These are phyloP conservation scores for Heteromyza rotundicornis DNA, from an alignment of 2,888 invertebrate species.

Conservation along the genomic window DNA sequence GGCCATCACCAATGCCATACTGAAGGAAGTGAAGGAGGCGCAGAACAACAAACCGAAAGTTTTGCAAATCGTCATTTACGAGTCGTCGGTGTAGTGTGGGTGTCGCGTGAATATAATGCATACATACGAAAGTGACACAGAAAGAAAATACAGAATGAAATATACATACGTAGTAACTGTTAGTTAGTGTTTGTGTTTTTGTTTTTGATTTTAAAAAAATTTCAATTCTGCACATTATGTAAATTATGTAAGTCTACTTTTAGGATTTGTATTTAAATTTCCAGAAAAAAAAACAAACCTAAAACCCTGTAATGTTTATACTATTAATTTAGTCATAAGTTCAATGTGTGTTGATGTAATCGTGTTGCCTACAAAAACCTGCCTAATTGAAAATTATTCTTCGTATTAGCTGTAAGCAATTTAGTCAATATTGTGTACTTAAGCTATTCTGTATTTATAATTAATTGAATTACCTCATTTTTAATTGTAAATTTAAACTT, in stretches of 20 bases:
- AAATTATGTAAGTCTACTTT: constrained; percentile 8
- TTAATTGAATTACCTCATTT: too few species aligned
- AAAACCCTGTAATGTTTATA: too few species aligned
- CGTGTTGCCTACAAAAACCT: constrained; percentile 3
- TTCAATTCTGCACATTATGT: background rate
- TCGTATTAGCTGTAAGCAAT: too few species aligned
- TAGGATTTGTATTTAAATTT: background rate
- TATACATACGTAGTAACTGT: background rate
- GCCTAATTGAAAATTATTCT: background rate
- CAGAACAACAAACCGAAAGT: constrained; percentile 64
- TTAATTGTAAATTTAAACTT: too few species aligned
- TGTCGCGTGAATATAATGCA: constrained; percentile 24
- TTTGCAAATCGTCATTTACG: constrained; percentile 85
- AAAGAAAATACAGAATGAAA: too few species aligned
- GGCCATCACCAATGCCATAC: constrained; percentile 67
- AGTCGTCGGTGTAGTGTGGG: constrained; percentile 76
- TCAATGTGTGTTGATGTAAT: background rate
- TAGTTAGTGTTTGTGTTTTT: background rate
- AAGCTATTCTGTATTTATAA: too few species aligned
- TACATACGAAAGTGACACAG: constrained; percentile 7
- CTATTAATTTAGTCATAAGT: too few species aligned
- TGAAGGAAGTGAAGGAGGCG: constrained; percentile 73
- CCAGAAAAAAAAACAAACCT: too few species aligned
- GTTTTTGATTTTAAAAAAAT: background rate
- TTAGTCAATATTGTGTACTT: too few species aligned